Conservation (phyloP, 2,888 invertebrate genomes). For the Caenorhabditis sp. region DNA sequence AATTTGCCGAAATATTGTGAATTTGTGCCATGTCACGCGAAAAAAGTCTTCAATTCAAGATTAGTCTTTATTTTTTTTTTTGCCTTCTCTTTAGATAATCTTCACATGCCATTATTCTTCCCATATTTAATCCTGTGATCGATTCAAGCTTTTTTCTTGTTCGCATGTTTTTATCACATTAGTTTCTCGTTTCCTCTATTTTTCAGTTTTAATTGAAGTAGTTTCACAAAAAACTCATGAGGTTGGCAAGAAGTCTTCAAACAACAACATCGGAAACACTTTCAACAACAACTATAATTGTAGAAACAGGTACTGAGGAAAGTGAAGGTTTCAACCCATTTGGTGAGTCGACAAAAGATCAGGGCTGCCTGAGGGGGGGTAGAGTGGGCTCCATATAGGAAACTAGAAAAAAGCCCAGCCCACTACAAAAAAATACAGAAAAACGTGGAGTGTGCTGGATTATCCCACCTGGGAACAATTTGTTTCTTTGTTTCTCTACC, state of each 20-base stretch:
- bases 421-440: no score
- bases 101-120: neutral
- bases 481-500: no score
- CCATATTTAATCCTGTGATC: neutral
- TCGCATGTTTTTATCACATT: neutral
- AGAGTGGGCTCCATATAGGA: no score
- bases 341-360: neutral
- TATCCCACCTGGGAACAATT: no score
- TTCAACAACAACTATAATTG: neutral
- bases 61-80: no score
- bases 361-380: no score
- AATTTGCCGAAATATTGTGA: no score
- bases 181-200: neutral
- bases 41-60: no score
- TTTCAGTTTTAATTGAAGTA: neutral
- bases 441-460: no score
- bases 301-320: neutral
- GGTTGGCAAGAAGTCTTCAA: neutral
- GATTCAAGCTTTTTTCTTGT: neutral
- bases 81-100: neutral
- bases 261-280: neutral
- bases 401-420: no score
- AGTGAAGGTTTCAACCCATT: neutral
- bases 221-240: neutral
- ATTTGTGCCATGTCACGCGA: no score